Conservation (phyloP, 2,797 vertebrate species). For the Malacoctenus gilli region DNA sequence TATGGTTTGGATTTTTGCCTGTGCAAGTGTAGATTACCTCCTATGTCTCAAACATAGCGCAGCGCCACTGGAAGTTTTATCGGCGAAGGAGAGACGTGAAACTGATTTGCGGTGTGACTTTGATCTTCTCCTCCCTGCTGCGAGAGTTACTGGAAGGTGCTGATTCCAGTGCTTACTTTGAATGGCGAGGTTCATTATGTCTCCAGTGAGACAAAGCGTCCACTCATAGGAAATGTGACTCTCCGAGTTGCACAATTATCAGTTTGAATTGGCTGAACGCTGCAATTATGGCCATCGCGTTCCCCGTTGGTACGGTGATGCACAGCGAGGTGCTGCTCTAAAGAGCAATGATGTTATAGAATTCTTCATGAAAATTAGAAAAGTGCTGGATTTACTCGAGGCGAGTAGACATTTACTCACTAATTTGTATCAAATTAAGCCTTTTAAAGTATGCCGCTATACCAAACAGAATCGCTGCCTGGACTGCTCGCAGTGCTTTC, state of each 20-base stretch:
- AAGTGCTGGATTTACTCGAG: slow-evolving; percentile 19
- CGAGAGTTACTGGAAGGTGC: not conserved
- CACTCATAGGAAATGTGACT: slow-evolving; percentile 6
- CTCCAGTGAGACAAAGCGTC: slow-evolving; percentile 1
- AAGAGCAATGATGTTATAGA: slow-evolving; percentile 3
- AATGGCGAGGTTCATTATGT: slow-evolving; percentile 15
- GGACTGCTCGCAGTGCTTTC: slow-evolving; percentile 36
- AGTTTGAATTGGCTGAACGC: slow-evolving; percentile 8
- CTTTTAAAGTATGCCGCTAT: slow-evolving; percentile 37
- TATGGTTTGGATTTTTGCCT: too few relatives aligned
- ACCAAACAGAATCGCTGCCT: slow-evolving; percentile 41
- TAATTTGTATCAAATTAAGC: slow-evolving; percentile 48
- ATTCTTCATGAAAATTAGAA: slow-evolving; percentile 15
- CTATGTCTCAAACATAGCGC: not conserved
- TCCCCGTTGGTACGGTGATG: not conserved
- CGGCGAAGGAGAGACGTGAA: slow-evolving; percentile 9
- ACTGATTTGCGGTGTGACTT: slow-evolving; percentile 5
- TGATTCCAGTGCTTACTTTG: slow-evolving; percentile 1
- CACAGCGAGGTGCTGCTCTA: slow-evolving; percentile 2
- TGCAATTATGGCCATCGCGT: slow-evolving; percentile 22
- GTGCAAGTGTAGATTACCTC: not conserved
- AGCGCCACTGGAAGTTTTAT: slow-evolving; percentile 4
- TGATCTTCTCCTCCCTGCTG: not conserved
- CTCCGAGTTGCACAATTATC: too few relatives aligned
- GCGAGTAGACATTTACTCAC: slow-evolving; percentile 34